Base-by-base conservation (phyloP, 2,797 vertebrate genomes). In the Lacerta agilis region DNA sequence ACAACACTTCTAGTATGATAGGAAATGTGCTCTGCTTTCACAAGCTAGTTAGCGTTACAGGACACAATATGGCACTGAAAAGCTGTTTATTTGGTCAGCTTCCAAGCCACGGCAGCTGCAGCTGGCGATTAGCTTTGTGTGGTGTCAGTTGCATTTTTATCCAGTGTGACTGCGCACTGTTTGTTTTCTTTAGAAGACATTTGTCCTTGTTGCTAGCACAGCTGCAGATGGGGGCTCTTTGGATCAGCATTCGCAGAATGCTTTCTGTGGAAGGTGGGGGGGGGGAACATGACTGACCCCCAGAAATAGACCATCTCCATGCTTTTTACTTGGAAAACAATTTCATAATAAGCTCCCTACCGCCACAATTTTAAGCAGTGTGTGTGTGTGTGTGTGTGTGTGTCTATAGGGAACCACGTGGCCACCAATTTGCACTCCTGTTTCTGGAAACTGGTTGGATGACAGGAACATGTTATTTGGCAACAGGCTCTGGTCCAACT, bases 101-200 rank as follows among this genome's bases (percentile, higher is more conserved):
- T 90, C 92, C 93, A 94, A 89, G 86, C 33, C 78, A 89, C 58
- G 90, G 92, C 93, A 94, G 92, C 94, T 94, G 95, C 94, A 94
- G 90, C 25, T 71, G 78, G 49, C 25, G 94, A 93, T 92, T 85
- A 91, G 92, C 91, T 89, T 89, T 7, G 38, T 80, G 90, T 71
- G 86, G 91, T 91, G 91, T 87, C 91, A 38, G 85, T 33, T 86
- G 92, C 78, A 75, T 90, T 95, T 92, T 90, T 86, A 87, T 69
- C 86, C 91, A 91, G 89, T 64, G 89, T 85, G 87, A 86, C 80
- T 85, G 41, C 49, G n/a, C 55, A 41, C 2, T 76, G 83, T 82
- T 91, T 95, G 83, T 87, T 82, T 87, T 87, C 86, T 79, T 86
- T 89, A 7, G 1, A 90, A 87, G 86, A 73, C 29, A 27, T 88